Evolutionary conservation across 2,888 invertebrate genomes (phyloP), one percentile per base, ranked within the genome.

Genomic region (Chrysodeixis includens): DNA sequence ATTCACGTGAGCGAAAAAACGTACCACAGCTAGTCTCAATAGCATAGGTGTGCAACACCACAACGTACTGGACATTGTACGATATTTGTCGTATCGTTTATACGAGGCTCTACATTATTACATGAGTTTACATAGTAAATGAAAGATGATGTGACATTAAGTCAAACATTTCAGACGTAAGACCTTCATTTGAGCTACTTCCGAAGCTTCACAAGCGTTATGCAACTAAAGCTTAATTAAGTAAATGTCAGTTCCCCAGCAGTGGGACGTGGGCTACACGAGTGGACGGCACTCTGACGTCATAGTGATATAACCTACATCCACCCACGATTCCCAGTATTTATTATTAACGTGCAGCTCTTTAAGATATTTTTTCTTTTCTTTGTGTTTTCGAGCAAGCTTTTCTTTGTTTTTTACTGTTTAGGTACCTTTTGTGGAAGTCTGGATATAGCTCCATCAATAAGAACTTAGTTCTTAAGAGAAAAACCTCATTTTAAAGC

Each of bases 281-380:
- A 54, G 61, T 56, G 67, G 51, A 51, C 70, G 53, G 5, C 49
- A 7, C 52, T 46, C 60, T 74, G 59, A 70, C 64, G 46, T 58
- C 63, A n/a, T 18, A 56, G 52, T 58, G 66, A 54, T 62, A 57
- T 62, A 77, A 65, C 77, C 61, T n/a, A 62, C 59, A 62, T 49
- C 53, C 62, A 57, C 70, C 74, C 62, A 74, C 74, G 52, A 26
- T 26, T 26, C 55, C 22, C 49, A 56, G 61, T 30, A 70, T 76
- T 46, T 44, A 66, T 66, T 76, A 74, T 66, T 76, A 60, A 76
- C 35, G 62, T 46, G 18, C n/a, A 53, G 22, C 56, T 62, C 51
- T 56, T 46, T 32, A 54, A 74, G 51, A 76, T 54, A 60, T 76
- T 76, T 76, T 35, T 66, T 59, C 26, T 71, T 76, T 71, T 44